Percentiles rank a stretch among this genome's conserved stretches.
Evolutionary conservation across 2,888 invertebrate species (phyloP).

Genomic region (Synanthedon tipuliformis): DNA sequence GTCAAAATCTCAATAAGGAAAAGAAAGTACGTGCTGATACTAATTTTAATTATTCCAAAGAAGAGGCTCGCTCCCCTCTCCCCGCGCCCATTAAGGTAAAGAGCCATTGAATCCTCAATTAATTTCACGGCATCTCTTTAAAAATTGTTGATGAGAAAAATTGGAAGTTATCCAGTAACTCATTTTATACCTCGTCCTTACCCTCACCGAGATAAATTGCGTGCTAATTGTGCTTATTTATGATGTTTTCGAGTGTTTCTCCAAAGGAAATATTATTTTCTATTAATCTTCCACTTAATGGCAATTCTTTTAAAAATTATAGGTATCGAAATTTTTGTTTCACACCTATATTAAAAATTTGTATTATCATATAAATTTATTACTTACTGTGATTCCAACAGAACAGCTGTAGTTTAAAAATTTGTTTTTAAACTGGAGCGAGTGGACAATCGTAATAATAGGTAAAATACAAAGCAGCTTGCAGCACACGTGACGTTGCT

Average conservation of each 20-base stretch:
- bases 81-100: conserved; percentile 21
- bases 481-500: too few species aligned
- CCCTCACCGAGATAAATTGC: conserved; percentile 5
- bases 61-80: conserved; percentile 16
- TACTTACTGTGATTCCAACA: too few species aligned
- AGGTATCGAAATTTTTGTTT: too few species aligned
- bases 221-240: too few species aligned
- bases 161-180: conserved; percentile 24
- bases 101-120: conserved; percentile 33
- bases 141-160: conserved; percentile 31
- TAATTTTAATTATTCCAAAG: conserved; percentile 26
- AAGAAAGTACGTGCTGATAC: conserved; percentile 3
- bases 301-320: not conserved
- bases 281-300: not conserved
- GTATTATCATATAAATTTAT: too few species aligned
- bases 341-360: too few species aligned
- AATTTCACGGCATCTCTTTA: conserved; percentile 27
- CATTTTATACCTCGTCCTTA: conserved; percentile 3
- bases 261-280: too few species aligned
- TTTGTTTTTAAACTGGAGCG: too few species aligned
- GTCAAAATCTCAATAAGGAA: not conserved
- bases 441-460: too few species aligned
- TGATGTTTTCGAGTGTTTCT: too few species aligned
- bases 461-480: too few species aligned
- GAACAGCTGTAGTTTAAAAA: too few species aligned